A percentile compares a stretch with the other conserved stretches of the same genome.
Conservation (phyloP, 2,113 vertebrate species). For the Scolopax mira region DNA sequence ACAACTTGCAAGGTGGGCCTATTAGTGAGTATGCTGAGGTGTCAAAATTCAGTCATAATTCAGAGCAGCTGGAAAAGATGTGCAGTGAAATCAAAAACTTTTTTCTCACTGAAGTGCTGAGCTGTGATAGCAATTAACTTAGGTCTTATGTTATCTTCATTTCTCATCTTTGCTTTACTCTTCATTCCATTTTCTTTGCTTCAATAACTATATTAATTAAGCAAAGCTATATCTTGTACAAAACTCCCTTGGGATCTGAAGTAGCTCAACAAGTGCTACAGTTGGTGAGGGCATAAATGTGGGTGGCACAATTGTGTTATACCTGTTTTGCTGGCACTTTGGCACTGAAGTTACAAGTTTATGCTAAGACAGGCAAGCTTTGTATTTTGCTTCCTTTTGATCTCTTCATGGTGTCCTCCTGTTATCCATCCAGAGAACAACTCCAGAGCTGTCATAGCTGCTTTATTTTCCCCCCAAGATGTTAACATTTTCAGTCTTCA, state of each 20-base stretch:
- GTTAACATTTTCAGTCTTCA: neutral
- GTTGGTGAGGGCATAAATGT: neutral
- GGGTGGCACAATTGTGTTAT: neutral
- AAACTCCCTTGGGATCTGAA: neutral
- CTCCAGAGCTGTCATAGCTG: neutral
- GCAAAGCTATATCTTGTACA: neutral
- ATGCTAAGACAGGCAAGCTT: neutral
- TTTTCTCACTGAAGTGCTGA: neutral
- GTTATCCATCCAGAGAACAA: neutral
- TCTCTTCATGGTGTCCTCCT: neutral
- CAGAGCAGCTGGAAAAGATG: neutral
- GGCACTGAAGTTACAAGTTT: neutral
- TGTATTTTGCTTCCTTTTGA: neutral
- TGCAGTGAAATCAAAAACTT: neutral
- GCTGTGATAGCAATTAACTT: neutral
- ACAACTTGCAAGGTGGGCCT: neutral
- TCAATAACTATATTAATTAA: neutral
- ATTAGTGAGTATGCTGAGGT: neutral
- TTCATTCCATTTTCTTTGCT: neutral
- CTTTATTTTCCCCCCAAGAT: neutral
- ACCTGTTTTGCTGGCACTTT: neutral
- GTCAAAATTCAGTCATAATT: neutral
- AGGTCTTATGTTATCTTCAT: neutral
- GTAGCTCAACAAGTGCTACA: neutral
- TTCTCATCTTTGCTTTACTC: neutral